These are phyloP conservation scores for Python bivittatus DNA, from an alignment of 2,113 vertebrate genomes.

Conservation along the genomic window DNA sequence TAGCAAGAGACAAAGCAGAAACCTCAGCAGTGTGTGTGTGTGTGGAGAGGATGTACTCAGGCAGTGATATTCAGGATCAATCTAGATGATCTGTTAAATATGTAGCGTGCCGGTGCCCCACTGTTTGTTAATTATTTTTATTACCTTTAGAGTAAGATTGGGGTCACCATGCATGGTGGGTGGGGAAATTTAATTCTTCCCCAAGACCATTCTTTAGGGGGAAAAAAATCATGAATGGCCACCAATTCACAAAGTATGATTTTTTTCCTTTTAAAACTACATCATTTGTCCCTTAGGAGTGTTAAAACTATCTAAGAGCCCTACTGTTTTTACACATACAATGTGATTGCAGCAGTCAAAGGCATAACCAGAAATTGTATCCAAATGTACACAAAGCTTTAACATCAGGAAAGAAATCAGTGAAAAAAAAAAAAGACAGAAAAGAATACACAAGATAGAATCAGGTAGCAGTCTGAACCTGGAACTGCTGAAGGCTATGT, in stretches of 20 bases:
- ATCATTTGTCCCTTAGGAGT: neutral
- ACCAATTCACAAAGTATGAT: neutral
- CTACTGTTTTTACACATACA: neutral
- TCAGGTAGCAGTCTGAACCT: neutral
- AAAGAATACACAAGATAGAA: neutral
- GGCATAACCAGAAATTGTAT: neutral
- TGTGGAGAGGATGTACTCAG: neutral
- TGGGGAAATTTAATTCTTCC: neutral
- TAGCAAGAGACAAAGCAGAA: neutral
- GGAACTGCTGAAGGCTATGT: neutral
- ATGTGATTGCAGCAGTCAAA: neutral
- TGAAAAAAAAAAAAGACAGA: neutral
- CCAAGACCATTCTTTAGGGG: neutral
- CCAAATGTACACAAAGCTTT: neutral
- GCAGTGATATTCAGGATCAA: neutral
- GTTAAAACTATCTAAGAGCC: neutral
- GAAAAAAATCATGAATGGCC: neutral
- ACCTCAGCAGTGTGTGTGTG: neutral
- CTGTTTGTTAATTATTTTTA: neutral
- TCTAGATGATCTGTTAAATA: neutral
- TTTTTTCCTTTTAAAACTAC: neutral
- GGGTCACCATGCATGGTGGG: neutral
- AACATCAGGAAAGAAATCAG: neutral
- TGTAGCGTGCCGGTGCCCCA: neutral
- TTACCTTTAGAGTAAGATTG: neutral